Evolutionary conservation across 2,888 invertebrate genomes (phyloP), one percentile per base, ranked within the genome.

Genomic region (Ptychoptera contaminata): DNA sequence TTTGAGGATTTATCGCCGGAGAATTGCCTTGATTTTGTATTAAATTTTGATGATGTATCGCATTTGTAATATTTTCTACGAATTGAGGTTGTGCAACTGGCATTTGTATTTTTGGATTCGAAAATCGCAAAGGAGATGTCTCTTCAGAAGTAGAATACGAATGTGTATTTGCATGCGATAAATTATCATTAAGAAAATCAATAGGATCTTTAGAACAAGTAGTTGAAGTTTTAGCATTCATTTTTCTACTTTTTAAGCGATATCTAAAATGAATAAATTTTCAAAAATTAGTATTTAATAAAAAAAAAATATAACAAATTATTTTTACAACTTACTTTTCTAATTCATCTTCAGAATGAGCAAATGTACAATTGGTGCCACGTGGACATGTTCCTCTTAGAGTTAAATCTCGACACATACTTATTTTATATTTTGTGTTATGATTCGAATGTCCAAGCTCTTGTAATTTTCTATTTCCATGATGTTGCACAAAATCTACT

Each of bases 311-410:
- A 58, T 58, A 82, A 77, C 16, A 16, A 16, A 8, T 16, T 8
- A 36, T 8, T 12, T 36, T 16, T 15, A 42, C n/a, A n/a, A n/a
- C 34, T 16, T 10, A 42, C 42, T 83, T 82, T 56, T 92, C 91
- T 35, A 92, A 68, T 62, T 94, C 94, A 50, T 90, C 85, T 51
- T 85, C 84, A 1, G 86, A 85, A 62, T 94, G 93, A 7, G 92
- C 90, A 67, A 91, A 94, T 1, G 87, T 90, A 62, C 94, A 94
- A 54, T 80, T 79, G 37, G 76, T 77, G 5, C 90, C 87, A 9
- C 92, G 71, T 0, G 92, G 91, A 60, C 94, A 94, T 49, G 76
- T 79, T 0, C 85, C 79, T 11, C 84, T 72, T 16, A 81, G 70
- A 1, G 80, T 76, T 9, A 88, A 71, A 63, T 93, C 91, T 1